A percentile compares a stretch with the other conserved stretches of the same genome.
Evolutionary conservation across 2,113 vertebrate species (phyloP).

Genomic region (Dipodomys stephensi): DNA sequence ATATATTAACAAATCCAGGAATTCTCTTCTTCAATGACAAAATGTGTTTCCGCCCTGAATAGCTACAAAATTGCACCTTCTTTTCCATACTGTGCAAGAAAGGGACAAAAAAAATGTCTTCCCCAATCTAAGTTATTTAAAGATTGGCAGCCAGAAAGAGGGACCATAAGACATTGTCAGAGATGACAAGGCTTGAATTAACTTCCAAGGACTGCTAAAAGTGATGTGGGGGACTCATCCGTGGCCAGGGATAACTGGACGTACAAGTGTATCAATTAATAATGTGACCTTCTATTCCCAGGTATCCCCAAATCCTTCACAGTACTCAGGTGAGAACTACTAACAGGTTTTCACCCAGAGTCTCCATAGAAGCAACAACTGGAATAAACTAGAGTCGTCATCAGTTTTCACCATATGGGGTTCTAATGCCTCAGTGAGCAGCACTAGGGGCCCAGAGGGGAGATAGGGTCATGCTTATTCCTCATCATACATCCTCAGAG

Average conservation of each 20-base stretch:
- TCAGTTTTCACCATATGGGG: neutral
- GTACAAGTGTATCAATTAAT: slow-evolving; percentile 67
- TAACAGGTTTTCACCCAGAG: slow-evolving; percentile 54
- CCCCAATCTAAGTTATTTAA: slow-evolving; percentile 58
- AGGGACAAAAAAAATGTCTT: slow-evolving; percentile 58
- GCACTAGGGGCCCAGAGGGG: neutral
- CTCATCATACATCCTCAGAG: neutral
- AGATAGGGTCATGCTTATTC: neutral
- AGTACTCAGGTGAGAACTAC: slow-evolving; percentile 40
- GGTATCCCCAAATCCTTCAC: slow-evolving; percentile 53
- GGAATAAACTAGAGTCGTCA: slow-evolving; percentile 70
- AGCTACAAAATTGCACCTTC: slow-evolving; percentile 31
- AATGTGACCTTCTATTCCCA: slow-evolving; percentile 30
- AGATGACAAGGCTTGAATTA: slow-evolving; percentile 62
- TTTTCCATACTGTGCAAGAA: neutral
- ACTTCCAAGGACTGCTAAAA: slow-evolving; percentile 64
- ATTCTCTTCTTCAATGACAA: slow-evolving; percentile 27
- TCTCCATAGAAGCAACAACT: slow-evolving; percentile 66
- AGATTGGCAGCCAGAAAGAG: slow-evolving; percentile 57
- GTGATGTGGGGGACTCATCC: slow-evolving; percentile 64
- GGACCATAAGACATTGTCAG: slow-evolving; percentile 62
- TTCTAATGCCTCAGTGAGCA: slow-evolving; percentile 49
- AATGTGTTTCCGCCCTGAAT: neutral
- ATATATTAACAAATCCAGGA: slow-evolving; percentile 45
- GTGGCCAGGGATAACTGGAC: slow-evolving; percentile 63